A percentile compares a stretch with the other conserved stretches of the same genome.
These are phyloP conservation scores for Symphodus melops DNA, from an alignment of 2,113 vertebrate species.

Conservation along the genomic window DNA sequence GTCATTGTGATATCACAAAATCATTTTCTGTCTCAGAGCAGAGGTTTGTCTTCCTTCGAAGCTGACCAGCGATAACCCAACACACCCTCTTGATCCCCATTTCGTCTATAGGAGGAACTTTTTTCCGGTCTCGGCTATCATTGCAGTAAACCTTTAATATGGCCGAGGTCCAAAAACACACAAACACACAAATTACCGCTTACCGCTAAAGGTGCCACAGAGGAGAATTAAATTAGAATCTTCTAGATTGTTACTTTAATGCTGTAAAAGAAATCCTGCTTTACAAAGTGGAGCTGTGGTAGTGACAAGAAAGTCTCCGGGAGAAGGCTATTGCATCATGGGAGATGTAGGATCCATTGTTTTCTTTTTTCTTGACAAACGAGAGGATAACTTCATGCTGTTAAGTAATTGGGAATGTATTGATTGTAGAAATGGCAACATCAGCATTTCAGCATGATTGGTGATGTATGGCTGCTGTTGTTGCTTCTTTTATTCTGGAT, in stretches of 20 bases:
- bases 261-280: background rate
- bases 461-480: too few relatives aligned
- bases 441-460: background rate
- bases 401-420: too few relatives aligned
- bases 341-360: slow-evolving; percentile 13
- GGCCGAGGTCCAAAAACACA: background rate
- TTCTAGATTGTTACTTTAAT: background rate
- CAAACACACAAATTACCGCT: background rate
- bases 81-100: background rate
- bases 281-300: too few relatives aligned
- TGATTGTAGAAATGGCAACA: background rate
- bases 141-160: background rate
- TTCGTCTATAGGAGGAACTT: background rate
- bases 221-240: background rate
- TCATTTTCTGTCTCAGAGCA: too few relatives aligned
- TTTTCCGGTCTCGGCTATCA: background rate
- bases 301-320: background rate
- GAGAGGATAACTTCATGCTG: background rate
- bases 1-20: too few relatives aligned
- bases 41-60: background rate
- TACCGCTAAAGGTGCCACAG: background rate
- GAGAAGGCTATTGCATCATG: background rate
- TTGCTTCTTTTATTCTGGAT: too few relatives aligned
- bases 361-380: background rate
- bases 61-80: background rate